These are phyloP conservation scores for Sciurus niger DNA, from an alignment of 2,113 vertebrate genomes.

Conservation along the genomic window DNA sequence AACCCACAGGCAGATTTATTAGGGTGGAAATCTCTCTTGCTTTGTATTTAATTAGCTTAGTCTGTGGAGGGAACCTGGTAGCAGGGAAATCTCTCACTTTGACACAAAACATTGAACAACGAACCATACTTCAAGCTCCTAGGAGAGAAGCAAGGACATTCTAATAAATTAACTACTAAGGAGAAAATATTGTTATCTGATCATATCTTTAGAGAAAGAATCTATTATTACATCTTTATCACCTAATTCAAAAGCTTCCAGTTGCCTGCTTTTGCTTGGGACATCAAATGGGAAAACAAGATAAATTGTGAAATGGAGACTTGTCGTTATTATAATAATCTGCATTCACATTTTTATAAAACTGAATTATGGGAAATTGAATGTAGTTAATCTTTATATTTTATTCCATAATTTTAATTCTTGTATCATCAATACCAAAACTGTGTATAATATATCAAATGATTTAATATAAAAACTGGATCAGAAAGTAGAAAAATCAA, in stretches of 20 bases:
- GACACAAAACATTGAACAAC: constrained; percentile 67
- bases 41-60: constrained; percentile 84
- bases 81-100: constrained; percentile 78
- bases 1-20: constrained; percentile 83
- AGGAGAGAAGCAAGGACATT: constrained; percentile 70
- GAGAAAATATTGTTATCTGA: constrained; percentile 64
- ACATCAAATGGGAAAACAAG: neutral
- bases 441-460: neutral
- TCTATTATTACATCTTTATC: neutral
- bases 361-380: constrained; percentile 34
- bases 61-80: constrained; percentile 76
- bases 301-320: neutral
- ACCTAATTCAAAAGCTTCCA: neutral
- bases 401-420: neutral
- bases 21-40: constrained; percentile 79
- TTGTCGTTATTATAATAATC: neutral
- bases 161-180: constrained; percentile 57
- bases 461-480: constrained; percentile 41
- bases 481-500: constrained; percentile 9
- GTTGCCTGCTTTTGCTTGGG: neutral
- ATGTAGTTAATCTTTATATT: neutral
- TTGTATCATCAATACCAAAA: neutral
- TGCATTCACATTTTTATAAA: neutral
- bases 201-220: constrained; percentile 26
- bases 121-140: constrained; percentile 64